Evolutionary conservation across 2,888 invertebrate species (phyloP), one percentile per base, ranked within the genome.

Genomic region (Tuta absoluta): DNA sequence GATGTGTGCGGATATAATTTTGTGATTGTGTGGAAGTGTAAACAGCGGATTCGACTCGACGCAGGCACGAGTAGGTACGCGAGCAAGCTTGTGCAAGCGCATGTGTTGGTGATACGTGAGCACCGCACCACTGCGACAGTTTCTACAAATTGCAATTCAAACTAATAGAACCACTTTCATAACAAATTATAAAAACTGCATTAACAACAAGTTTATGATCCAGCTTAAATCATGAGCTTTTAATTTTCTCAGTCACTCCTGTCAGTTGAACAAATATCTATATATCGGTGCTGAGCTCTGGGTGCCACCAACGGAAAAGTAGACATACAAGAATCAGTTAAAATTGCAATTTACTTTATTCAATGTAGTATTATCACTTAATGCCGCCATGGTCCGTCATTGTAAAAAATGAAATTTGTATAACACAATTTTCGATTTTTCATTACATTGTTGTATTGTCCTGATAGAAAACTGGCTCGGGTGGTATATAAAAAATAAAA

Each of bases 11-110:
- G 69, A 75, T 65, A 70, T 62, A 37, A 63, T 41, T 65, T 65
- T 72, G 65, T 70, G 68, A 65, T 70, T 79, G 82, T 82, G 80
- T 81, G 78, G 73, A 80, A 77, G 63, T 65, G 65, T 80, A 77
- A 78, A 81, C 75, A 67, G 73, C 75, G 73, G 75, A 76, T 76
- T 72, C 71, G 70, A 69, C 67, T 71, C 71, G 77, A 75, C 41
- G 2, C 41, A 3, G 73, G 76, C 73, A n/a, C n/a, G n/a, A n/a
- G 74, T 66, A 56, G 28, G 17, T 51, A 74, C 73, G 66, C 69
- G 57, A 64, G 69, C 72, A 68, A 66, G 66, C 71, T 67, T 68
- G 69, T 66, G 68, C 67, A 66, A 64, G 65, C 66, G 67, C 66
- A 64, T 68, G 72, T 73, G 66, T 68, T 41, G 28, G 65, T 64